Percentiles rank a stretch among this genome's conserved stretches.
These are phyloP conservation scores for Lottia gigantea DNA, from an alignment of 2,888 invertebrate species.

Conservation along the genomic window DNA sequence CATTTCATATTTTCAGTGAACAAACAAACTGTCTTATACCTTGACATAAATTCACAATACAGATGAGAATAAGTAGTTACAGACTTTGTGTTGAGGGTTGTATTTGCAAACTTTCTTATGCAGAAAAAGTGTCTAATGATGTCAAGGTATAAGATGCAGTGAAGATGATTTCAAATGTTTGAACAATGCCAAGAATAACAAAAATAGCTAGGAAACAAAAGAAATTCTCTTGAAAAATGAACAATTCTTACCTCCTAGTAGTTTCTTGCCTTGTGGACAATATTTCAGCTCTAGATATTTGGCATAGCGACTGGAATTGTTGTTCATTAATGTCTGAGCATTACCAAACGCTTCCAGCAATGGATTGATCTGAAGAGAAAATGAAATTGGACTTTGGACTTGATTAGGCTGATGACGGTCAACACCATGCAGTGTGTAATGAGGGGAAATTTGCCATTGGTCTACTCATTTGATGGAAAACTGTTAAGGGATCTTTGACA, in stretches of 20 bases:
- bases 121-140: no score
- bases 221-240: neutral
- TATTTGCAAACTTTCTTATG: no score
- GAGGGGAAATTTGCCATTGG: no score
- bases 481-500: no score
- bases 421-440: neutral
- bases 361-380: slow-evolving; percentile 43
- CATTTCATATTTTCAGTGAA: neutral
- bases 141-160: no score
- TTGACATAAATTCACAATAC: no score
- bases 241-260: slow-evolving; percentile 56
- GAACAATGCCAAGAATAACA: neutral
- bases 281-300: slow-evolving; percentile 63
- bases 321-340: slow-evolving; percentile 62
- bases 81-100: no score
- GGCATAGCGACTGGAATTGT: slow-evolving; percentile 59
- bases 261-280: slow-evolving; percentile 43
- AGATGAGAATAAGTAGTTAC: no score
- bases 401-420: neutral
- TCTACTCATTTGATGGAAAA: neutral
- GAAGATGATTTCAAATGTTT: no score
- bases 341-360: slow-evolving; percentile 63
- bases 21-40: no score
- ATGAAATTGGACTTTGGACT: neutral
- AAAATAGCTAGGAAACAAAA: neutral